Conservation (phyloP, 2,113 vertebrate species). For the Aythya baeri region DNA sequence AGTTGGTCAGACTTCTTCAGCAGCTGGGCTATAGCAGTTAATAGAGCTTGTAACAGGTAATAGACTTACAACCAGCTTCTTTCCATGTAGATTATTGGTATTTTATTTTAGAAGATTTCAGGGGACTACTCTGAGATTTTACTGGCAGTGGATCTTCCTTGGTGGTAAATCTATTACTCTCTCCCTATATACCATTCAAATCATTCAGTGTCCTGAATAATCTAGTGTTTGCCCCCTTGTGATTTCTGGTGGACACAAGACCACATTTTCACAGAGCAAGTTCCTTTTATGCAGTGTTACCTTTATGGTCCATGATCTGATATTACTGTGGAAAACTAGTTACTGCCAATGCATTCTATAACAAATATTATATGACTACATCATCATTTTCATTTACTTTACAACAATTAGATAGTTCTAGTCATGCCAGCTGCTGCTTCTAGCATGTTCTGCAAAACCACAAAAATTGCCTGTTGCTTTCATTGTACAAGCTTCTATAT, state of each 20-base stretch:
- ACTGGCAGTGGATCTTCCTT: neutral
- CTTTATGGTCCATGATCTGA: neutral
- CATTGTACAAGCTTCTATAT: neutral
- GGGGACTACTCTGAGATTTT: neutral
- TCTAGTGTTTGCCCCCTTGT: neutral
- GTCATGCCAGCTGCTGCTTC: neutral
- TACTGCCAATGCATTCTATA: neutral
- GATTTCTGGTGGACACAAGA: neutral
- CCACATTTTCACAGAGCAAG: neutral
- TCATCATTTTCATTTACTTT: neutral
- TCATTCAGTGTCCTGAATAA: neutral
- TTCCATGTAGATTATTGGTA: neutral
- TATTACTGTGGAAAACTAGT: neutral
- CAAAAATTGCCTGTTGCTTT: neutral
- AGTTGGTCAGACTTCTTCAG: neutral
- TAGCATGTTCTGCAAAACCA: neutral
- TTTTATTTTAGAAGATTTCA: neutral
- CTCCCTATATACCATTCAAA: neutral
- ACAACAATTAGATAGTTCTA: neutral
- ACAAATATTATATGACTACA: neutral
- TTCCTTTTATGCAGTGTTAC: neutral
- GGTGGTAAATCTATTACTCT: neutral
- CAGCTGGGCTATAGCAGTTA: neutral
- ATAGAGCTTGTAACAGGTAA: neutral
- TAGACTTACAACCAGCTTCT: neutral